Base-by-base conservation (phyloP, 2,888 invertebrate species). In the Coecobrya sp. region DNA sequence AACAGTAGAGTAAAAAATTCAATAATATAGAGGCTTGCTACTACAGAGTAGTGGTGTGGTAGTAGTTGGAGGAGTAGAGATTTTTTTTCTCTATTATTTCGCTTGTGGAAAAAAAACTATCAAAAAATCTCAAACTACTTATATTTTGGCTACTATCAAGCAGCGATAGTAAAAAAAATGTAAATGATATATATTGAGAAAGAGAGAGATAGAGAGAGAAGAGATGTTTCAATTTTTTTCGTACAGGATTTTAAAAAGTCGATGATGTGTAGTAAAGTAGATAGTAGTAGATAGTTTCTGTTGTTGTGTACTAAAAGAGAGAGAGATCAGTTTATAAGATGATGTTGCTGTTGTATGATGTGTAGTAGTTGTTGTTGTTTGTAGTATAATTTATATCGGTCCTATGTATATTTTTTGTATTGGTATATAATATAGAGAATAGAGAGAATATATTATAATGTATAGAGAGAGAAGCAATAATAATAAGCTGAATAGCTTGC, bases 401-500 rank as follows among this genome's bases (percentile, higher is more conserved):
- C n/a, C n/a, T n/a, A 22, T 16, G 13, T 52, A 27, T 81, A 52
- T 27, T 4, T 49, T 13, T 22, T n/a, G 4, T 76, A 11, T 22
- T 76, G n/a, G 8, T 19, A 76, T 19, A 76, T 45, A 45, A 13
- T 19, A 4, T 52, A 55, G 0, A 27, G 52, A 81, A 81, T 27
- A 81, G 52, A 52, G 27, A 81, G 52, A 81, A 19, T 11, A 81
- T 1, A n/a, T 55, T 68, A n/a, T n/a, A n/a, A n/a, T 68, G 68
- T 7, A 19, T 49, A 13, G n/a, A n/a, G n/a, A 81, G 79, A 81
- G 79, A 55, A 81, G 79, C 52, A 81, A 27, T 55, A 81, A 55
- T 70, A 52, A 16, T 76, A 81, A 81, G 76, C 76, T 49, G 76
- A 76, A 76, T 76, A 81, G 79, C 79, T 81, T 81, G 79, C 22